A percentile compares a stretch with the other conserved stretches of the same genome.
Evolutionary conservation across 1,140 invertebrate species (phyloP).

Genomic region (Propsilocerus akamusi): DNA sequence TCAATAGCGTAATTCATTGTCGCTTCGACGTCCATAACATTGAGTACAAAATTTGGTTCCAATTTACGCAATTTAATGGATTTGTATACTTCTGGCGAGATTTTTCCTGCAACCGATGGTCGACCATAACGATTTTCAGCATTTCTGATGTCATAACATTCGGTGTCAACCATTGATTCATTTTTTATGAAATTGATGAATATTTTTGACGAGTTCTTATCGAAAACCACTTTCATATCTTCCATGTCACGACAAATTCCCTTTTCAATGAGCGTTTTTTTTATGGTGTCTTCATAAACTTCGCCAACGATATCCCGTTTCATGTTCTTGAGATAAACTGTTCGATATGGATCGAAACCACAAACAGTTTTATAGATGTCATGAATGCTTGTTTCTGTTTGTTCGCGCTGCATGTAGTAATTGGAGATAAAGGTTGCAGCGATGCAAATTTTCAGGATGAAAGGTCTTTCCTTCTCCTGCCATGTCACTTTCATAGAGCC

Average conservation of each 20-base stretch:
- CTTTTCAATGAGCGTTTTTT: slow-evolving; percentile 26
- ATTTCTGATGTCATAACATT: slow-evolving; percentile 12
- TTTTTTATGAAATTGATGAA: slow-evolving; percentile 34
- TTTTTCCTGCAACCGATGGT: slow-evolving; percentile 31
- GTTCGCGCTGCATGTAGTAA: slow-evolving; percentile 40
- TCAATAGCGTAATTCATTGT: slow-evolving; percentile 3
- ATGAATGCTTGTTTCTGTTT: slow-evolving; percentile 34
- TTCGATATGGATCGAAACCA: slow-evolving; percentile 52
- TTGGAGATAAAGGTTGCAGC: slow-evolving; percentile 78
- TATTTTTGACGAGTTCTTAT: slow-evolving; percentile 27
- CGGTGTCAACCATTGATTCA: slow-evolving; percentile 8
- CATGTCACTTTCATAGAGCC: slow-evolving; percentile 21
- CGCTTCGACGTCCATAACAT: slow-evolving; percentile 23
- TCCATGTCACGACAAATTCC: slow-evolving; percentile 18
- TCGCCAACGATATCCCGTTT: slow-evolving; percentile 49
- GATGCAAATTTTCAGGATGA: slow-evolving; percentile 41
- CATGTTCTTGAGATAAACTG: slow-evolving; percentile 50
- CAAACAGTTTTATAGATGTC: slow-evolving; percentile 38
- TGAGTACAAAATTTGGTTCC: slow-evolving; percentile 26
- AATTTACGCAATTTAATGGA: slow-evolving; percentile 52
- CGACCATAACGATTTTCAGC: slow-evolving; percentile 5
- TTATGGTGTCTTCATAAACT: slow-evolving; percentile 43
- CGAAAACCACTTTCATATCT: slow-evolving; percentile 41
- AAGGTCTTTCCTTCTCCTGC: slow-evolving; percentile 27
- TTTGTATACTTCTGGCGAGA: slow-evolving; percentile 53